Evolutionary conservation across 2,888 invertebrate species (phyloP), one percentile per base, ranked within the genome.

Genomic region (Bruchidius siliquastri): DNA sequence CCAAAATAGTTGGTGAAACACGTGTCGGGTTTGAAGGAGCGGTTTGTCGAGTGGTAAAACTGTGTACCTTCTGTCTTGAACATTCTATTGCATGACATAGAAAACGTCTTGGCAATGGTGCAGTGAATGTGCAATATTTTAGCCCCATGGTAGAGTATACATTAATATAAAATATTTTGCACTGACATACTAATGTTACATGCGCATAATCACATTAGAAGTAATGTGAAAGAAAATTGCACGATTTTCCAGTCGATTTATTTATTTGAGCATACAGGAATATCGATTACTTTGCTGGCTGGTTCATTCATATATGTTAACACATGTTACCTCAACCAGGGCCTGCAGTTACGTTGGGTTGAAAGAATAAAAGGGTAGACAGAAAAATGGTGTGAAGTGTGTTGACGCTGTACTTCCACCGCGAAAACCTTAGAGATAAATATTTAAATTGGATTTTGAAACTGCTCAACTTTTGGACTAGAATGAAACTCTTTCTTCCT

Each of bases 151-250:
- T 73, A 68, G 68, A 49, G 72, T 72, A 74, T 71, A 67, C 74
- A 76, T 71, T 77, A 73, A 73, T 75, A 74, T 75, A 74, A 74
- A 78, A 77, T 72, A 72, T 75, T 74, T 49, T 21, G 71, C 72
- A 73, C 74, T 74, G 74, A 78, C 76, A 73, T 74, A 78, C 71
- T 72, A 74, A 74, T 72, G 69, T 72, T 72, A 71, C 71, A 49
- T 49, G 72, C 69, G 74, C 73, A 72, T 74, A 74, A 77, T 76
- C 73, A 75, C 71, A 73, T 73, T 71, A 70, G 73, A 77, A 75
- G 75, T 77, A 80, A 80, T 78, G 77, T 76, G 67, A 75, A 71
- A 77, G 79, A 78, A 79, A 80, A 80, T 80, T 80, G 78, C 73
- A 76, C 74, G 77, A 78, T 78, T 79, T 77, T 79, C 76, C 77